These are phyloP conservation scores for Agrilus planipennis DNA, from an alignment of 1,140 invertebrate genomes.

Conservation along the genomic window DNA sequence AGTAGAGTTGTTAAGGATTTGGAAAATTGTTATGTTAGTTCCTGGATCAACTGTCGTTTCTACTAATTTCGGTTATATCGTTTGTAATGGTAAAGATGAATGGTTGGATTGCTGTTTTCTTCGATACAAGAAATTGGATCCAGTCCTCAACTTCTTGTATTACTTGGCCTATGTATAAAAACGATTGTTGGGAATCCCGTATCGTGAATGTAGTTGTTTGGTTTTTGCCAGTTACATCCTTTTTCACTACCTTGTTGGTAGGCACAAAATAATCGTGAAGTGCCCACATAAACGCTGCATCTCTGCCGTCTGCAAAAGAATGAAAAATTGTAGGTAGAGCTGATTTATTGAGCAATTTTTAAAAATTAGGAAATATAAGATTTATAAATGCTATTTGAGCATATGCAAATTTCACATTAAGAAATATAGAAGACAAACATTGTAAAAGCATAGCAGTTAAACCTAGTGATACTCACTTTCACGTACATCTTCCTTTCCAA, in stretches of 20 bases:
- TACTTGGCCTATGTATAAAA: constrained; percentile 4
- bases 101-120: constrained; percentile 2
- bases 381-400: constrained; percentile 1
- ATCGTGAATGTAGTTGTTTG: constrained; percentile 9
- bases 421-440: too few relatives aligned
- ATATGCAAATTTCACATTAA: neutral
- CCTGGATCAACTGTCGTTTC: neutral
- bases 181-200: constrained; percentile 11
- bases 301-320: constrained; percentile 6
- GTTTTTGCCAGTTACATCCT: constrained; percentile 7
- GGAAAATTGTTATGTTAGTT: neutral
- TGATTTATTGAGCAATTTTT: too few relatives aligned
- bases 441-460: too few relatives aligned
- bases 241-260: constrained; percentile 7
- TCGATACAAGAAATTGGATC: neutral
- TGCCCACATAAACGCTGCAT: constrained; percentile 5
- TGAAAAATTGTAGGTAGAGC: neutral
- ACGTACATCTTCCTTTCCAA: neutral
- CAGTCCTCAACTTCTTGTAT: constrained; percentile 8
- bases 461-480: neutral
- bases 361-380: neutral
- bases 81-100: constrained; percentile 4
- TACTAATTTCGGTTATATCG: neutral
- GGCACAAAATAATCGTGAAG: constrained; percentile 11
- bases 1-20: neutral